phyloP scores from a whole-genome alignment of 2,888 invertebrate genomes.

The Caenorhabditis sp. region DNA sequence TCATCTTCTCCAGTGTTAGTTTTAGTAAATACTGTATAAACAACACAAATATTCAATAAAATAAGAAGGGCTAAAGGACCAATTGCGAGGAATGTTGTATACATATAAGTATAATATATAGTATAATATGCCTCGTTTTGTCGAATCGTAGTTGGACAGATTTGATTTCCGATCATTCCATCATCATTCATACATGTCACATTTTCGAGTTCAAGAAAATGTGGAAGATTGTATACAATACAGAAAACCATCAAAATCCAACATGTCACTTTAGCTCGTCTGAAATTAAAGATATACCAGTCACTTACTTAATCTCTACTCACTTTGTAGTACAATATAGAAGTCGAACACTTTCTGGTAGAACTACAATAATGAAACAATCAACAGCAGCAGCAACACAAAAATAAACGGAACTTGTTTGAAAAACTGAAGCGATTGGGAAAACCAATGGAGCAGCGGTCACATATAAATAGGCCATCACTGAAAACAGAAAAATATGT shows the following conservation, averaged over 20 bases:
- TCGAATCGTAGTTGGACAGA: slow-evolving; percentile 60
- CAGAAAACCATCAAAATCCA: slow-evolving; percentile 54
- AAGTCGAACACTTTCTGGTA: slow-evolving; percentile 52
- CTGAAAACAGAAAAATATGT: slow-evolving; percentile 40
- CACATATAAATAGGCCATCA: slow-evolving; percentile 64
- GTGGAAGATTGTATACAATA: slow-evolving; percentile 68
- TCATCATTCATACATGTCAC: slow-evolving; percentile 43
- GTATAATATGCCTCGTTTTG: slow-evolving; percentile 66
- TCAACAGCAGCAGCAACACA: slow-evolving; percentile 70
- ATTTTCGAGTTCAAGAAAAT: slow-evolving; percentile 65
- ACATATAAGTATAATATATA: slow-evolving; percentile 67
- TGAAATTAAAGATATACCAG: slow-evolving; percentile 30
- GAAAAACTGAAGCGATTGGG: slow-evolving; percentile 69
- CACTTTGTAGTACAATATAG: slow-evolving; percentile 68
- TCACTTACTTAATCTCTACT: not conserved
- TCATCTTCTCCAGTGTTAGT: slow-evolving; percentile 28
- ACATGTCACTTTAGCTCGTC: slow-evolving; percentile 65
- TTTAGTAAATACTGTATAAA: slow-evolving; percentile 49
- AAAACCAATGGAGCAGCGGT: slow-evolving; percentile 66
- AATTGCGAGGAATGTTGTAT: slow-evolving; percentile 68
- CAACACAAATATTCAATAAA: slow-evolving; percentile 67
- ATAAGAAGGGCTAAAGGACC: slow-evolving; percentile 67
- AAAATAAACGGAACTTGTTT: slow-evolving; percentile 69
- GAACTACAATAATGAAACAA: slow-evolving; percentile 63
- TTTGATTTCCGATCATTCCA: slow-evolving; percentile 41